Conservation (phyloP, 1,140 invertebrate species). For the Drosophila pectinifera region DNA sequence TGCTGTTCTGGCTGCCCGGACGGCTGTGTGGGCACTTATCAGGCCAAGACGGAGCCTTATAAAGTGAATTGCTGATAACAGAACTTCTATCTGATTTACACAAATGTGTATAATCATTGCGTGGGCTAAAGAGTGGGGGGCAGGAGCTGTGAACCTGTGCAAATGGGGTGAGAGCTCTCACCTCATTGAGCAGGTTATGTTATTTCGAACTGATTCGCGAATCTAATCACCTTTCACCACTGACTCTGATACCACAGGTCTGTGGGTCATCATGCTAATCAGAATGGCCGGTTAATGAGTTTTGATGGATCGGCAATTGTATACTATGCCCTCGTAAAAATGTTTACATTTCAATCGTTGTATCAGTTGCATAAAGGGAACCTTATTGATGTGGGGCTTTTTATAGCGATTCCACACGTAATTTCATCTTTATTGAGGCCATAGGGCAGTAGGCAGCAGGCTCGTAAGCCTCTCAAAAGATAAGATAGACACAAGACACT, state of each 20-base stretch:
- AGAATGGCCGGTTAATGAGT: slow-evolving; percentile 10
- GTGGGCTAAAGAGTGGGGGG: slow-evolving; percentile 15
- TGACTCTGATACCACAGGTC: slow-evolving; percentile 16
- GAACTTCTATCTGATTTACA: slow-evolving; percentile 60
- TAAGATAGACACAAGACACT: slow-evolving; percentile 22
- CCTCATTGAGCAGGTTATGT: slow-evolving; percentile 47
- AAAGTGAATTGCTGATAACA: slow-evolving; percentile 67
- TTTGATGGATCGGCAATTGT: slow-evolving; percentile 14
- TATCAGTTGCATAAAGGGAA: slow-evolving; percentile 22
- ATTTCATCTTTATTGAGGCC: slow-evolving; percentile 37
- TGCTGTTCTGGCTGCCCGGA: slow-evolving; percentile 44
- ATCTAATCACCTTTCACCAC: slow-evolving; percentile 46
- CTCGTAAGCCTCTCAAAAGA: slow-evolving; percentile 5
- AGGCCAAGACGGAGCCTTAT: slow-evolving; percentile 59
- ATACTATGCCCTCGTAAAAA: slow-evolving; percentile 18
- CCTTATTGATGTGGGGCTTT: background rate
- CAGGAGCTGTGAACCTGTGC: slow-evolving; percentile 16
- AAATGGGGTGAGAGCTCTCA: slow-evolving; percentile 5
- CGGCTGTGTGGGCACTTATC: slow-evolving; percentile 56
- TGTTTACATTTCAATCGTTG: slow-evolving; percentile 38
- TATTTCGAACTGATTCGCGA: slow-evolving; percentile 1
- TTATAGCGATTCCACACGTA: slow-evolving; percentile 26
- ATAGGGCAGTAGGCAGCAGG: slow-evolving; percentile 17
- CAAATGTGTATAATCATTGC: slow-evolving; percentile 45
- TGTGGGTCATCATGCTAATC: slow-evolving; percentile 53